phyloP scores from a whole-genome alignment of 2,113 vertebrate species.

The Copsychus sechellarum region DNA sequence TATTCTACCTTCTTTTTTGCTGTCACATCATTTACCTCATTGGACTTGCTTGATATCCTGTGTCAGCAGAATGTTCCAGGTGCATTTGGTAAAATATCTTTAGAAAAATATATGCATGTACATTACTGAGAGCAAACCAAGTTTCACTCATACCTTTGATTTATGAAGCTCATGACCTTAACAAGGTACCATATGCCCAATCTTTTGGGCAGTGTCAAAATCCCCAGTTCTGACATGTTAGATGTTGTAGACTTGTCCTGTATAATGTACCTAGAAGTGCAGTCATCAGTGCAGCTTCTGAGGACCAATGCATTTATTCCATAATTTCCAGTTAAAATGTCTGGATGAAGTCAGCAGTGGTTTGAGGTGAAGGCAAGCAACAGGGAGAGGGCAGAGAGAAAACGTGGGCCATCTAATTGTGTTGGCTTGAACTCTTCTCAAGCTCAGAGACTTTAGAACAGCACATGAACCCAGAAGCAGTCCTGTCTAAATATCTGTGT shows the following conservation, averaged over 20 bases:
- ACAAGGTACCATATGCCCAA: not conserved
- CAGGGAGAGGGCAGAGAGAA: not conserved
- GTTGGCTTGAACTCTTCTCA: not conserved
- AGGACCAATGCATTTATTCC: not conserved
- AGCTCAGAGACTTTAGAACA: not conserved
- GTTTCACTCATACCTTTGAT: not conserved
- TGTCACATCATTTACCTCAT: conserved; percentile 4
- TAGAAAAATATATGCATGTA: not conserved
- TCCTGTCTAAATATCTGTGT: not conserved
- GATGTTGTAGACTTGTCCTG: not conserved
- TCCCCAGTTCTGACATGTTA: not conserved
- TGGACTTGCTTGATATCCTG: not conserved
- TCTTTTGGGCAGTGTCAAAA: not conserved
- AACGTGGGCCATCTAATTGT: not conserved
- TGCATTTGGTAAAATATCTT: not conserved
- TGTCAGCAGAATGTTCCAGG: not conserved
- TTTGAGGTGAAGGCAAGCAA: not conserved
- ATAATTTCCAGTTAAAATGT: not conserved
- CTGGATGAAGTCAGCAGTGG: not conserved
- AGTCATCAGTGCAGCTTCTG: not conserved
- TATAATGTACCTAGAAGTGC: not conserved
- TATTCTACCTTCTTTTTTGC: conserved; percentile 6
- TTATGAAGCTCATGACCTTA: conserved; percentile 17
- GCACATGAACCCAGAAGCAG: not conserved
- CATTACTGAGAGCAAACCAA: not conserved